phyloP scores from a whole-genome alignment of 2,797 vertebrate species.

The Buceros bicornis region DNA sequence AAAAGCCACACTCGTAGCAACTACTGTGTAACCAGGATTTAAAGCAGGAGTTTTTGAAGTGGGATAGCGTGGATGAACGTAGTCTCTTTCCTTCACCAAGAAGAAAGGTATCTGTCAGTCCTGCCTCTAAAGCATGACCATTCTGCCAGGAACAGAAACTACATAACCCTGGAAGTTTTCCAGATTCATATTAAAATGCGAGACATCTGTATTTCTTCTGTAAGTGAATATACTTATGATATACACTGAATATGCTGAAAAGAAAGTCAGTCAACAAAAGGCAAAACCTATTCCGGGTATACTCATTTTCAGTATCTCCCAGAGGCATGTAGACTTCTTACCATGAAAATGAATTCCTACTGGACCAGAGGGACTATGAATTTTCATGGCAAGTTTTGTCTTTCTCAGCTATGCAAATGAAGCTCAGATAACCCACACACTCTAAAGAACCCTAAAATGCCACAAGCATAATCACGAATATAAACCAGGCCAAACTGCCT shows the following conservation, averaged over 20 bases:
- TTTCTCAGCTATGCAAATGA: not conserved
- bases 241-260: not conserved
- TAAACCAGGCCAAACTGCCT: not conserved
- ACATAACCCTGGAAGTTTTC: not conserved
- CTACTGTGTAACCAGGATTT: not conserved
- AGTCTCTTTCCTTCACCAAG: not conserved
- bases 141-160: not conserved
- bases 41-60: not conserved
- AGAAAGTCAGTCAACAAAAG: not conserved
- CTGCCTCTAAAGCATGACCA: not conserved
- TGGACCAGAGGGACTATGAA: not conserved
- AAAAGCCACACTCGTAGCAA: not conserved
- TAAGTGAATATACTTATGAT: not conserved
- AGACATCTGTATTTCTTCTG: not conserved
- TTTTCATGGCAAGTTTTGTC: conserved; percentile 10
- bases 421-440: not conserved
- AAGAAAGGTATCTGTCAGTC: not conserved
- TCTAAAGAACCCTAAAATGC: not conserved
- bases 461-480: not conserved
- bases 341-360: not conserved
- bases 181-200: not conserved
- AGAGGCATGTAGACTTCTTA: not conserved
- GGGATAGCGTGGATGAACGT: not conserved
- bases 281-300: not conserved
- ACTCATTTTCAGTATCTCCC: not conserved